These are phyloP conservation scores for Bryconaethiops microstoma DNA, from an alignment of 2,797 vertebrate genomes.

Conservation along the genomic window DNA sequence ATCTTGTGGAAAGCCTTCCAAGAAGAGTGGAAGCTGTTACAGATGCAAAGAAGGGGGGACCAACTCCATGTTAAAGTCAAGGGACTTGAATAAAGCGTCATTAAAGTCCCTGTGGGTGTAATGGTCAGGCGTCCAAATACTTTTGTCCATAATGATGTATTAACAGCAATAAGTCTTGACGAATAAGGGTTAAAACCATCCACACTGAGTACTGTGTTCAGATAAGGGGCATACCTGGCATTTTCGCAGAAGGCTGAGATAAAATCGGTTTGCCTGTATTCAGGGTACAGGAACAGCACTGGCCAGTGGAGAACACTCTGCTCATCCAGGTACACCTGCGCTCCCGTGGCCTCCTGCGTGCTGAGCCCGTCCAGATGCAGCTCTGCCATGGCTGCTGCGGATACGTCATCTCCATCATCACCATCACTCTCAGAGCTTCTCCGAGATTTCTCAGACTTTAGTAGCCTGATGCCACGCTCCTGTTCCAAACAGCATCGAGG, in stretches of 20 bases:
- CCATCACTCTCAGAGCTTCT: constrained; percentile 75
- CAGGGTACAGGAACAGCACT: constrained; percentile 93
- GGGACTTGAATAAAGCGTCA: no score
- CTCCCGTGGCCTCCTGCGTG: constrained; percentile 76
- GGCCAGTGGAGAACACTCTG: constrained; percentile 89
- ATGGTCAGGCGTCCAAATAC: no score
- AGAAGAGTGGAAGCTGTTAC: no score
- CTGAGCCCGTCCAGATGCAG: constrained; percentile 77
- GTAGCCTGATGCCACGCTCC: constrained; percentile 86
- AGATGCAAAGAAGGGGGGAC: no score
- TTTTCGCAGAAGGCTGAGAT: constrained; percentile 90
- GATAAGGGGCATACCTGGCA: constrained; percentile 76
- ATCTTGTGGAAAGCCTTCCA: no score
- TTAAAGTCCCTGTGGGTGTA: no score
- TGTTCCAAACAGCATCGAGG: constrained; percentile 57
- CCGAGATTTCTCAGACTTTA: constrained; percentile 48
- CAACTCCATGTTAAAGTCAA: no score
- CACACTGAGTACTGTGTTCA: neutral
- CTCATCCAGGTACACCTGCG: constrained; percentile 83
- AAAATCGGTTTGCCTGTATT: constrained; percentile 92
- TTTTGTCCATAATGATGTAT: no score
- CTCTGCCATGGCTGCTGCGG: constrained; percentile 67
- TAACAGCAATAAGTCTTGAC: no score
- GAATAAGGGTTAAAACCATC: no score
- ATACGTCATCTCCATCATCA: constrained; percentile 61